These are phyloP conservation scores for Scyliorhinus canicula DNA, from an alignment of 2,797 vertebrate species.

Conservation along the genomic window DNA sequence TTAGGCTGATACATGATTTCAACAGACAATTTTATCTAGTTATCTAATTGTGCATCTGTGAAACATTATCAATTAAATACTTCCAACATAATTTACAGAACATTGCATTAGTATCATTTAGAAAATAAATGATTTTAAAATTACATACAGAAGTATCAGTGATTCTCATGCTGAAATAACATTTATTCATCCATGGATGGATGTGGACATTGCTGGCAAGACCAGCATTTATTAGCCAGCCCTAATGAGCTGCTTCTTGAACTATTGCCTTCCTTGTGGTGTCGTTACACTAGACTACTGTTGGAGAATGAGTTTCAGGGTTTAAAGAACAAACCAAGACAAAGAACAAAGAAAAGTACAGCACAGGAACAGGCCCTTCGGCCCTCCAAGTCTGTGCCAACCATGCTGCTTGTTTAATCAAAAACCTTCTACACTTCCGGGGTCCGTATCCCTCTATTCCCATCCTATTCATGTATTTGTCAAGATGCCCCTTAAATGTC, in stretches of 20 bases:
- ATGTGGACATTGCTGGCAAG: background rate
- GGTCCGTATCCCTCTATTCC: no score
- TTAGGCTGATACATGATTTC: background rate
- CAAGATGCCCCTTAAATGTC: no score
- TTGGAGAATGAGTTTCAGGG: background rate
- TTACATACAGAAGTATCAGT: background rate
- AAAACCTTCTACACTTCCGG: no score
- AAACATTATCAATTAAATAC: background rate
- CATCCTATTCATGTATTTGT: no score
- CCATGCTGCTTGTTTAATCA: no score
- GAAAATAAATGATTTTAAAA: conserved; percentile 11
- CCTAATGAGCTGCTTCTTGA: background rate
- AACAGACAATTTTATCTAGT: background rate
- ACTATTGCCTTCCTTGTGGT: background rate
- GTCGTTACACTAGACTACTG: no score
- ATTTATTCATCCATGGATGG: background rate
- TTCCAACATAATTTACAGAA: background rate
- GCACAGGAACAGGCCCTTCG: no score
- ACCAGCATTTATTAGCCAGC: background rate
- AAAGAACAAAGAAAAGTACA: no score
- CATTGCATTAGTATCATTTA: background rate
- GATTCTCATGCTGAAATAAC: background rate
- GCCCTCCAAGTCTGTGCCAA: no score
- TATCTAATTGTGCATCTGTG: conserved; percentile 13
- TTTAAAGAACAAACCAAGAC: no score